Base-by-base conservation (phyloP, 2,797 vertebrate genomes). In the Gadopsis bispinosus region DNA sequence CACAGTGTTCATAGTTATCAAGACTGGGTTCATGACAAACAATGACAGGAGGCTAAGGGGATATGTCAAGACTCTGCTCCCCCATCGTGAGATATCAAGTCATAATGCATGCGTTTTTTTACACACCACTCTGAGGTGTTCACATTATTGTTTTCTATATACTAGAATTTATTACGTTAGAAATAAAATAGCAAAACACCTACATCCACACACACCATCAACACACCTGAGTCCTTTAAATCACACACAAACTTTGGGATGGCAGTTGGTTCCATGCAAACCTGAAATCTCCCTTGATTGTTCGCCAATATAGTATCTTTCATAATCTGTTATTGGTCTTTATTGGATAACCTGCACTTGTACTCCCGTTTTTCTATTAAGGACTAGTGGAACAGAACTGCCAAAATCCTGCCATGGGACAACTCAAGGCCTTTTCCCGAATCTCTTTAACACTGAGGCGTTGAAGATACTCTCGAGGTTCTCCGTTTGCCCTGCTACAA, bases 41-140 rank as follows among this genome's bases (percentile, higher is more conserved):
- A 78, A 91, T 85, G 80, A 77, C 4, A 79, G 86, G 88, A 91
- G 80, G 81, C 82, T 83, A 86, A 87, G 87, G 89, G 88, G 88
- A 88, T 83, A 89, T 83, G 90, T 87, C 83, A 82, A 91, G 90
- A 92, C 88, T 88, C 81, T 79, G 77, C 73, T 76, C 73, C 85
- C 84, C 37, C 73, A 74, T 88, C 55, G 55, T 87, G 88, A 91
- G 90, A 90, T 92, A 92, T 93, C 91, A 91, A 91, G 93, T 92
- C 90, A 90, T 91, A 90, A 95, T 69, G 93, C 94, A 94, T 94
- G 94, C 93, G 83, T 82, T 93, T 93, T 92, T 92, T 89, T 92
- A 92, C 88, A 92, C 91, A 74, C 93, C 92, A 93, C 92, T 89
- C 88, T 91, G 92, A 91, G 93, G 92, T 91, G 93, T 94, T 94